A percentile compares a stretch with the other conserved stretches of the same genome.
Conservation (phyloP, 2,888 invertebrate genomes). For the Philhelius pedissequus region DNA sequence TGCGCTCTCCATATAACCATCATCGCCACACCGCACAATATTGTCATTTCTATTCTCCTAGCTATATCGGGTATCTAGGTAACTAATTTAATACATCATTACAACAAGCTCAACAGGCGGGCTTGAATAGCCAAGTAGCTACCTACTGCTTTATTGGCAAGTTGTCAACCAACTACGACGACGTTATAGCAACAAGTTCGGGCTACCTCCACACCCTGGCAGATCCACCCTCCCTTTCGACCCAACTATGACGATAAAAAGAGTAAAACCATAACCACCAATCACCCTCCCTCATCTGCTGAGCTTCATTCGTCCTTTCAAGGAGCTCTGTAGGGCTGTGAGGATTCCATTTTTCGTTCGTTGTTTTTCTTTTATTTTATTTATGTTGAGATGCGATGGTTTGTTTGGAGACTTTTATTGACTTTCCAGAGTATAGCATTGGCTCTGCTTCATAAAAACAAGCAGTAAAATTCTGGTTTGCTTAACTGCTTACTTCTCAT, state of each 20-base stretch:
- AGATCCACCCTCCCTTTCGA: neutral
- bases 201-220: conserved; percentile 3
- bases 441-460: neutral
- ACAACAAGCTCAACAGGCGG: conserved; percentile 55
- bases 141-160: conserved; percentile 45
- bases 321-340: neutral
- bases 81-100: conserved; percentile 57
- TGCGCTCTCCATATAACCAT: conserved; percentile 28
- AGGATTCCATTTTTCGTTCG: neutral
- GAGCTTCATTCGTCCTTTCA: neutral
- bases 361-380: too few species aligned
- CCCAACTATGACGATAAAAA: conserved; percentile 13
- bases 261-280: neutral
- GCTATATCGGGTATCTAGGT: conserved; percentile 31
- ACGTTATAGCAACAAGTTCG: conserved; percentile 45
- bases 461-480: neutral
- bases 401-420: conserved; percentile 16
- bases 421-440: neutral
- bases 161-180: conserved; percentile 45
- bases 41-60: conserved; percentile 21
- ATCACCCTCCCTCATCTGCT: neutral
- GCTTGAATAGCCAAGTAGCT: conserved; percentile 37
- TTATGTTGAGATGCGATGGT: neutral
- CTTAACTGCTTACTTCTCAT: conserved; percentile 6
- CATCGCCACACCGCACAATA: conserved; percentile 12